Conservation (phyloP, 2,888 invertebrate species). For the Polyommatus iphigenia region DNA sequence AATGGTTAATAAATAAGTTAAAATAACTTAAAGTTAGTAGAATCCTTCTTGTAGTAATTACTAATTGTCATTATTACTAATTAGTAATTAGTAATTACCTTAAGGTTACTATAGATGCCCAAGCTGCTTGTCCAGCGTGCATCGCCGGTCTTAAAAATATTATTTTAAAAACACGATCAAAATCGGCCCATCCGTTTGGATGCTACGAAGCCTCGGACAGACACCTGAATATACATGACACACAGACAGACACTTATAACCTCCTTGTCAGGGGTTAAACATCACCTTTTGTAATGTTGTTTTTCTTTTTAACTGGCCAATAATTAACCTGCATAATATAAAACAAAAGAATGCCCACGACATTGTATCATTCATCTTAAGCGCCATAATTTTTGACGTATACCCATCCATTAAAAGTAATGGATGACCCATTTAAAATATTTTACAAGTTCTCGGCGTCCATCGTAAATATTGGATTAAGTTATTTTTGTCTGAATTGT, state of each 20-base stretch:
- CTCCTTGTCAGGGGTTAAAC: too few species aligned
- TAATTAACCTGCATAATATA: background rate
- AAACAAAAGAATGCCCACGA: background rate
- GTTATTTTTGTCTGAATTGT: background rate
- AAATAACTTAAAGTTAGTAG: background rate
- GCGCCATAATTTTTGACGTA: background rate
- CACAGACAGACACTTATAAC: too few species aligned
- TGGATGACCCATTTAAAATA: constrained; percentile 16
- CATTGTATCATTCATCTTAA: background rate
- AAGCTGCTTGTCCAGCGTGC: too few species aligned
- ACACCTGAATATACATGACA: too few species aligned
- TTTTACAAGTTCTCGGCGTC: background rate
- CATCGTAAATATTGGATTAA: background rate
- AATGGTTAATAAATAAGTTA: background rate
- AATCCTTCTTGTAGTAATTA: background rate
- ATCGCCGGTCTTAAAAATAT: too few species aligned
- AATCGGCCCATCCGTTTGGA: too few species aligned
- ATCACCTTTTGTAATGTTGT: background rate
- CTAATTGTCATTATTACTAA: too few species aligned
- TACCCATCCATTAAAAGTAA: background rate
- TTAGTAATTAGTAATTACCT: background rate
- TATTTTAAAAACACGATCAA: too few species aligned
- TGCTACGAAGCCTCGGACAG: too few species aligned
- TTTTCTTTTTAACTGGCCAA: background rate
- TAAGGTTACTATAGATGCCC: too few species aligned